These are phyloP conservation scores for Lophochroa leadbeateri DNA, from an alignment of 2,113 vertebrate genomes.

Conservation along the genomic window DNA sequence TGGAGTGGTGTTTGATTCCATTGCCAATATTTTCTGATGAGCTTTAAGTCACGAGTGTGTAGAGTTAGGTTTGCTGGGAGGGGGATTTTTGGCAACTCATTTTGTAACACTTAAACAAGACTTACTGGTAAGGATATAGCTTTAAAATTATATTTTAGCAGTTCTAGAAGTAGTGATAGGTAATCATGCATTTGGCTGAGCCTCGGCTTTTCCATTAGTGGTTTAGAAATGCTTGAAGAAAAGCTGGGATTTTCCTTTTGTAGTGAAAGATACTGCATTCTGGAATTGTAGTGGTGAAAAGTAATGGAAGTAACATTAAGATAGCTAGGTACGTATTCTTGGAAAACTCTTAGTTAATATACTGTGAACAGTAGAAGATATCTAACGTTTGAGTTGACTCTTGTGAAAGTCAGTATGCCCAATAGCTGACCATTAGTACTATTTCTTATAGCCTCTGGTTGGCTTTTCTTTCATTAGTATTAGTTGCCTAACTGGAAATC, in stretches of 20 bases:
- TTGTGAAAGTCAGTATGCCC: background rate
- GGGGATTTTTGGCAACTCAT: background rate
- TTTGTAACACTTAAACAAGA: background rate
- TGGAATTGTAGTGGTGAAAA: background rate
- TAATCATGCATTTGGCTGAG: background rate
- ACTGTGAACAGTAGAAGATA: background rate
- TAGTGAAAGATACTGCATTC: background rate
- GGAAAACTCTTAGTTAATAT: background rate
- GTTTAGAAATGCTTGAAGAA: background rate
- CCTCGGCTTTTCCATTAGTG: slow-evolving; percentile 7
- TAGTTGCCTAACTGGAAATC: background rate
- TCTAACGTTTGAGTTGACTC: background rate
- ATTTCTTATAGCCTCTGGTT: background rate
- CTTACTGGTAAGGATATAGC: background rate
- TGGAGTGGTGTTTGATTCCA: background rate
- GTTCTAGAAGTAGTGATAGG: background rate
- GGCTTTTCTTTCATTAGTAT: background rate
- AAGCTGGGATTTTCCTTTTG: background rate
- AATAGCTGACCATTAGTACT: background rate
- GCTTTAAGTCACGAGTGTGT: background rate
- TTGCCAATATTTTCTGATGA: background rate
- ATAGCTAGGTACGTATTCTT: background rate
- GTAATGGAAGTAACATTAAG: background rate
- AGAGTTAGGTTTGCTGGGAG: background rate
- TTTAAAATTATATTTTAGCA: background rate